phyloP scores from a whole-genome alignment of 2,797 vertebrate species.

The Rachycentron canadum region DNA sequence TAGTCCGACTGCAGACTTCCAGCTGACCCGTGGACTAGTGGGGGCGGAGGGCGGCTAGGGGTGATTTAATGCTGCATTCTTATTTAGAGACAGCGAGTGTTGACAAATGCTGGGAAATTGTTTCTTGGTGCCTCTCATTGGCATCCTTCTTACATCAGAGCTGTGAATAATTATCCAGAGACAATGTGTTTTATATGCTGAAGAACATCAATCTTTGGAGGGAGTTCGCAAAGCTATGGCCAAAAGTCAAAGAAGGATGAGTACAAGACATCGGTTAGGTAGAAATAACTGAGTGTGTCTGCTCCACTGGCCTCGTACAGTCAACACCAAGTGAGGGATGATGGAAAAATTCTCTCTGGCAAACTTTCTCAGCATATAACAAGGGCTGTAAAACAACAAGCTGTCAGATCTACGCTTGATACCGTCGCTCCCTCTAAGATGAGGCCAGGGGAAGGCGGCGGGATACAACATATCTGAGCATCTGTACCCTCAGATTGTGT shows the following conservation, averaged over 20 bases:
- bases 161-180: slow-evolving; percentile 46
- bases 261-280: slow-evolving; percentile 55
- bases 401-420: slow-evolving; percentile 48
- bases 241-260: slow-evolving; percentile 59
- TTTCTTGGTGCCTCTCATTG: slow-evolving; percentile 20
- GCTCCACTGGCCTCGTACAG: slow-evolving; percentile 80
- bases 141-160: slow-evolving; percentile 44
- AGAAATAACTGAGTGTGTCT: slow-evolving; percentile 65
- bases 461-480: slow-evolving; percentile 20
- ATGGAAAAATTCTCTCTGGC: slow-evolving; percentile 56
- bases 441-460: not conserved
- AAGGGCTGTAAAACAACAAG: slow-evolving; percentile 45
- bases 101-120: slow-evolving; percentile 41
- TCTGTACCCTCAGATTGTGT: slow-evolving; percentile 18
- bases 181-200: slow-evolving; percentile 40
- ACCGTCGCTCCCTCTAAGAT: slow-evolving; percentile 6
- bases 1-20: not conserved
- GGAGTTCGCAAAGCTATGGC: slow-evolving; percentile 38
- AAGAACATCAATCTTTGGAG: slow-evolving; percentile 58
- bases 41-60: no score
- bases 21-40: not conserved
- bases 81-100: slow-evolving; percentile 25
- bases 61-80: slow-evolving; percentile 42
- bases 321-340: slow-evolving; percentile 66
- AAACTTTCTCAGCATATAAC: slow-evolving; percentile 62